Percentiles rank a stretch among this genome's conserved stretches.
phyloP scores from a whole-genome alignment of 2,113 vertebrate species.

The Prunella fulvescens region DNA sequence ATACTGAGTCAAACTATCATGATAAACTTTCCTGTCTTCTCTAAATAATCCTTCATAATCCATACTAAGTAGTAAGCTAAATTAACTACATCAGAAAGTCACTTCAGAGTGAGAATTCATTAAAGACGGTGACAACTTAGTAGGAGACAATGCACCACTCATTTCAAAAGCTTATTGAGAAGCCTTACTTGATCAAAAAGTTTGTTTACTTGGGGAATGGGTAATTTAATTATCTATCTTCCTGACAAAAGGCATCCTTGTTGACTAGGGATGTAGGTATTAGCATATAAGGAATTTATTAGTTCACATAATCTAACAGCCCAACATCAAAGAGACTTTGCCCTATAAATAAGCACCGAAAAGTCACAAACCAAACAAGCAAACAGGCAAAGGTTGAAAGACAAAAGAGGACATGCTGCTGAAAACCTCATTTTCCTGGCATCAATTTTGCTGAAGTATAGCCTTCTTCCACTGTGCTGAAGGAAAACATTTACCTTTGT shows the following conservation, averaged over 20 bases:
- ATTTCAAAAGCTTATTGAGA: background rate
- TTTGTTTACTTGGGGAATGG: background rate
- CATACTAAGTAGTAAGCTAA: background rate
- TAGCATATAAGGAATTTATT: conserved; percentile 16
- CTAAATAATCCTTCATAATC: conserved; percentile 1
- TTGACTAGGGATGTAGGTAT: conserved; percentile 17
- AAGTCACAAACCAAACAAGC: background rate
- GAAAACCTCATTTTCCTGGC: background rate
- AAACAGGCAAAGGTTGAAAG: background rate
- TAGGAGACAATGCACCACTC: background rate
- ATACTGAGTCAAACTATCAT: background rate
- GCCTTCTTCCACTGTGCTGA: background rate
- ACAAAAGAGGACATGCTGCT: background rate
- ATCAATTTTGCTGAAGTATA: background rate
- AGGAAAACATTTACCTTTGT: background rate
- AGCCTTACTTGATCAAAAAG: conserved; percentile 13
- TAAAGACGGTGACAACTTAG: background rate
- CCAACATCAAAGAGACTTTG: conserved; percentile 4
- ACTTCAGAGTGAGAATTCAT: background rate
- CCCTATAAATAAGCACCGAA: background rate
- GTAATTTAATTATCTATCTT: conserved; percentile 45
- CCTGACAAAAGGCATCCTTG: conserved; percentile 8
- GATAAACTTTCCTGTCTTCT: background rate
- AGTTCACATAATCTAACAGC: conserved; percentile 21
- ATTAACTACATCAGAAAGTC: background rate